These are phyloP conservation scores for Vultur gryphus DNA, from an alignment of 2,797 vertebrate species.

Conservation along the genomic window DNA sequence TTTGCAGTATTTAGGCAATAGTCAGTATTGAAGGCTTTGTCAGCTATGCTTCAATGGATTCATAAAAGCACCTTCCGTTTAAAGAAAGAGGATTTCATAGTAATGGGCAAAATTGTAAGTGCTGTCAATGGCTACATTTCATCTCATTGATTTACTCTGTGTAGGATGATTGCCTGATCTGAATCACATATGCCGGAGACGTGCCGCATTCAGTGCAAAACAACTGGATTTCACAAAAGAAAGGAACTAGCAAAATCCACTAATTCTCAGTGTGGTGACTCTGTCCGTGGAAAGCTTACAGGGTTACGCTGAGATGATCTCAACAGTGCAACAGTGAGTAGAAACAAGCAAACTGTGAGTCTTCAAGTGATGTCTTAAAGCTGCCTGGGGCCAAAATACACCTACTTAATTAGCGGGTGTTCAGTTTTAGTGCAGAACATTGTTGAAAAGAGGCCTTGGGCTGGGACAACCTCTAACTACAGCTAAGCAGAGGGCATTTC, in stretches of 20 bases:
- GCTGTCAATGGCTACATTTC: constrained; percentile 57
- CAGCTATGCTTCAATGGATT: constrained; percentile 36
- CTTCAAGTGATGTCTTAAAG: neutral
- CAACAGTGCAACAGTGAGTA: neutral
- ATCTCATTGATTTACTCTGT: constrained; percentile 47
- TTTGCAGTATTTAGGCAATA: constrained; percentile 48
- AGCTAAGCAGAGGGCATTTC: neutral
- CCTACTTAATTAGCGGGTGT: neutral
- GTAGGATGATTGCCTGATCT: constrained; percentile 31
- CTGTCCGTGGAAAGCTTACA: neutral
- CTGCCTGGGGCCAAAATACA: neutral
- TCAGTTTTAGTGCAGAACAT: neutral
- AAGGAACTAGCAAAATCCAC: neutral
- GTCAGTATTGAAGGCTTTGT: neutral
- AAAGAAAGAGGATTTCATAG: constrained; percentile 59
- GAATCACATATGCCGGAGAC: neutral
- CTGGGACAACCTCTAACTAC: neutral
- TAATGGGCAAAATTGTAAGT: constrained; percentile 24
- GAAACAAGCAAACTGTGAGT: neutral
- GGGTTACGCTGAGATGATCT: neutral
- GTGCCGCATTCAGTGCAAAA: neutral
- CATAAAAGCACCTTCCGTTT: constrained; percentile 24
- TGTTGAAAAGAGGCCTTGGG: neutral
- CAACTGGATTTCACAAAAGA: neutral
- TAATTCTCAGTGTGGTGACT: neutral